Evolutionary conservation across 1,140 invertebrate species (phyloP).

Genomic region (Globodera rostochiensis): DNA sequence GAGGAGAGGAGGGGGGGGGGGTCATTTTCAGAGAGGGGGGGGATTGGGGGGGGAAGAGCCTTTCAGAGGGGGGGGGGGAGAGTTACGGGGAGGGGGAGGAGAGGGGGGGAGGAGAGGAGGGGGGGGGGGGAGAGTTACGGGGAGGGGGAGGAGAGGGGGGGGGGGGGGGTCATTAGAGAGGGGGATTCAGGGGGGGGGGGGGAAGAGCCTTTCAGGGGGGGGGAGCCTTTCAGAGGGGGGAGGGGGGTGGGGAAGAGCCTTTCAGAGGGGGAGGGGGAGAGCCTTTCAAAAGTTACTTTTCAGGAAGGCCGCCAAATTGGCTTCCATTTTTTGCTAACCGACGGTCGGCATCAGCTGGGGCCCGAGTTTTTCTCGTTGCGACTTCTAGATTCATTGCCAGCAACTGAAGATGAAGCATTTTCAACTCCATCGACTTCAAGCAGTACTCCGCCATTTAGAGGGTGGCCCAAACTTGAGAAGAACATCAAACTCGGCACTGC

Average conservation of each 20-base stretch:
- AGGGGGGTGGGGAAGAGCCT: too few species aligned
- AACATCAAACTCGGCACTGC: conserved; percentile 55
- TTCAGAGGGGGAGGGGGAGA: too few species aligned
- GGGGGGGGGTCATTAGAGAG: too few species aligned
- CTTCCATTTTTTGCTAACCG: conserved; percentile 61
- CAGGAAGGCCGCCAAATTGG: conserved; percentile 34
- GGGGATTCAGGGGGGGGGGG: too few species aligned
- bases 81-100: too few species aligned
- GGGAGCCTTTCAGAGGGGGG: too few species aligned
- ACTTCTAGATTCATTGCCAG: background rate
- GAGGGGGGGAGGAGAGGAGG: background rate
- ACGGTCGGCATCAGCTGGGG: conserved; percentile 53
- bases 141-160: too few species aligned
- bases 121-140: background rate
- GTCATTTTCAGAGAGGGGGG: too few species aligned
- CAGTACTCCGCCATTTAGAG: background rate
- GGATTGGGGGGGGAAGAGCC: too few species aligned
- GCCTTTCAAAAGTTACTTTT: background rate
- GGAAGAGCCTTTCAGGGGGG: too few species aligned
- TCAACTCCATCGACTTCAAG: conserved; percentile 1
- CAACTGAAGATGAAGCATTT: background rate
- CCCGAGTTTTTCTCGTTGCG: conserved; percentile 57
- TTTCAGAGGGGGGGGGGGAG: too few species aligned
- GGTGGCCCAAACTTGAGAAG: conserved; percentile 45
- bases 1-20: background rate